Conservation (phyloP, 2,888 invertebrate genomes). For the Melinaea marsaeus region DNA sequence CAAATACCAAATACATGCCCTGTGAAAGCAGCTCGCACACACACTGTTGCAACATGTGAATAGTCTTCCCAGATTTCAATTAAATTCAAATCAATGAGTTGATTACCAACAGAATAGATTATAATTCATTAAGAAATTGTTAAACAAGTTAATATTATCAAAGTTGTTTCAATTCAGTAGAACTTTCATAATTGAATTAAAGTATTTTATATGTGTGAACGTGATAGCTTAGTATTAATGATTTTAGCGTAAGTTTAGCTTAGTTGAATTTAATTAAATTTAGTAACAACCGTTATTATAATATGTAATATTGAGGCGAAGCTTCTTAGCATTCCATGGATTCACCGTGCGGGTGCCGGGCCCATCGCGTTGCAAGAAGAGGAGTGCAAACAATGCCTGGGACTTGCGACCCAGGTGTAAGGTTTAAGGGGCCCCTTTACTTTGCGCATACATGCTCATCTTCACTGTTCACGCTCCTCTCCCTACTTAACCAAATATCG, state of each 20-base stretch:
- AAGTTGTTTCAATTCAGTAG: slow-evolving; percentile 4
- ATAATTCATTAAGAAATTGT: background rate
- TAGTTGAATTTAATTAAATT: slow-evolving; percentile 3
- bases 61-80: background rate
- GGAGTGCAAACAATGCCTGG: no score
- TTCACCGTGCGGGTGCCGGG: no score
- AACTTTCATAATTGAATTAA: slow-evolving; percentile 7
- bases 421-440: no score
- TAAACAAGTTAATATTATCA: slow-evolving; percentile 8
- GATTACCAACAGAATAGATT: background rate
- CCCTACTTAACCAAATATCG: no score
- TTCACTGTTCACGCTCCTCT: no score
- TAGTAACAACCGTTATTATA: background rate
- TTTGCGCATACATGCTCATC: no score
- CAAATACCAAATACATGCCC: slow-evolving; percentile 85
- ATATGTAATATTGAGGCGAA: no score
- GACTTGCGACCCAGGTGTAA: no score
- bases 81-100: background rate
- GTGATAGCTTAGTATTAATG: slow-evolving; percentile 5
- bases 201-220: slow-evolving; percentile 4
- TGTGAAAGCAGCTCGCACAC: slow-evolving; percentile 81
- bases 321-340: no score
- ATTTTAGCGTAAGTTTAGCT: background rate
- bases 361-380: no score
- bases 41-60: slow-evolving; percentile 77